Percentiles rank a stretch among this genome's conserved stretches.
These are phyloP conservation scores for Mantis religiosa DNA, from an alignment of 2,888 invertebrate species.

Conservation along the genomic window DNA sequence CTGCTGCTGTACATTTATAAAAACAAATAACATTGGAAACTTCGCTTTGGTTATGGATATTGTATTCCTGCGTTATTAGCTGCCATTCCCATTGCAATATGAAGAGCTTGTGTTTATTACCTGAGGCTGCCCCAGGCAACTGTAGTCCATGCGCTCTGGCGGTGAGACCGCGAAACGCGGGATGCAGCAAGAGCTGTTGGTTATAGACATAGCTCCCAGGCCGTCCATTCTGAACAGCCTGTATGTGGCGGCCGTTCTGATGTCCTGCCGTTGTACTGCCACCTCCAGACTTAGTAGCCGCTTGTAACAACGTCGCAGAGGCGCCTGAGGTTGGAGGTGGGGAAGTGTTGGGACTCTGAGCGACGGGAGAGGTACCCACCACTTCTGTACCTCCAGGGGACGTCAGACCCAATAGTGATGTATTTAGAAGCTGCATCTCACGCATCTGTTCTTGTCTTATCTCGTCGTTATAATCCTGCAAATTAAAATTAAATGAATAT, in stretches of 20 bases:
- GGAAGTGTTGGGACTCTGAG: background rate
- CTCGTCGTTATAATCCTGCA: slow-evolving; percentile 86
- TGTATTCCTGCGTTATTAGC: background rate
- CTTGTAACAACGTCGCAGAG: background rate
- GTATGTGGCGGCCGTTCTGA: slow-evolving; percentile 11
- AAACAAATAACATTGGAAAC: background rate
- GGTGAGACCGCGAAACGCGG: slow-evolving; percentile 30
- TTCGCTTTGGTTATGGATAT: background rate
- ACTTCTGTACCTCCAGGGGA: slow-evolving; percentile 29
- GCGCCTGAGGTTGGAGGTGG: background rate
- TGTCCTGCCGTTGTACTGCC: background rate
- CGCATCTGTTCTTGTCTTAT: slow-evolving; percentile 88
- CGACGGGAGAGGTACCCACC: slow-evolving; percentile 23
- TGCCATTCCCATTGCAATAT: background rate
- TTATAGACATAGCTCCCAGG: slow-evolving; percentile 12
- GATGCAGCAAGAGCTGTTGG: slow-evolving; percentile 30
- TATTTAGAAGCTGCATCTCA: slow-evolving; percentile 81
- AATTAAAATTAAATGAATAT: slow-evolving; percentile 21
- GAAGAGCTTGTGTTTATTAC: background rate
- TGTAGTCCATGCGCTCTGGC: slow-evolving; percentile 36
- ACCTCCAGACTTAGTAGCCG: slow-evolving; percentile 3
- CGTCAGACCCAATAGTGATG: slow-evolving; percentile 37
- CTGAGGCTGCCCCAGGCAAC: slow-evolving; percentile 33
- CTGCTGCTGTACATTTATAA: background rate
- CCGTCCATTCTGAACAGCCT: background rate